Evolutionary conservation across 2,113 vertebrate genomes (phyloP).

Genomic region (Corydoras sp.): DNA sequence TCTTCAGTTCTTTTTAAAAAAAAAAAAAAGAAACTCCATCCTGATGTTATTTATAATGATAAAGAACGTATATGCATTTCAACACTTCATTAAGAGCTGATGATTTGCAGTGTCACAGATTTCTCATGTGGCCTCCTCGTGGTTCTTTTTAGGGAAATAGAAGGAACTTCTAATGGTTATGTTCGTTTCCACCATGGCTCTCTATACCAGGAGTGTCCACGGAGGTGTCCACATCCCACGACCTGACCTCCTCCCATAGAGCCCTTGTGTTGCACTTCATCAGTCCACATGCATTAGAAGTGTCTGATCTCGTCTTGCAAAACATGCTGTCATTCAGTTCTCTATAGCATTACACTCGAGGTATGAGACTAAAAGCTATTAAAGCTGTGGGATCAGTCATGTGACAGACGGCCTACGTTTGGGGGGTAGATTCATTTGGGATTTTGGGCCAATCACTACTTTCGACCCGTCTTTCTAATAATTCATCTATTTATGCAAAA

Average conservation of each 20-base stretch:
- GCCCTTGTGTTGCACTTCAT: conserved; percentile 37
- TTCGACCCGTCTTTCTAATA: background rate
- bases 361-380: conserved; percentile 4
- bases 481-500: conserved; percentile 12
- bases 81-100: background rate
- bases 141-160: background rate
- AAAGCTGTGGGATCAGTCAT: background rate
- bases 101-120: background rate
- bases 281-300: conserved; percentile 44
- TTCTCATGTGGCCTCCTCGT: background rate
- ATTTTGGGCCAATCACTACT: conserved; percentile 1
- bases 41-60: no score
- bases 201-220: background rate
- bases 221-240: conserved; percentile 8
- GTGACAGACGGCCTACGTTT: no score
- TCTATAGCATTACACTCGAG: conserved; percentile 18
- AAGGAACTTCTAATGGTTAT: conserved; percentile 7
- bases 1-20: conserved; percentile 22
- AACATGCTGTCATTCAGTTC: conserved; percentile 36
- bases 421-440: background rate
- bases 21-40: conserved; percentile 6
- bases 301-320: conserved; percentile 19
- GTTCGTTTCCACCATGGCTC: background rate
- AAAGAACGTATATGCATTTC: no score
- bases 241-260: conserved; percentile 35